Conservation (phyloP, 2,888 invertebrate species). For the Tubulanus polymorphus region DNA sequence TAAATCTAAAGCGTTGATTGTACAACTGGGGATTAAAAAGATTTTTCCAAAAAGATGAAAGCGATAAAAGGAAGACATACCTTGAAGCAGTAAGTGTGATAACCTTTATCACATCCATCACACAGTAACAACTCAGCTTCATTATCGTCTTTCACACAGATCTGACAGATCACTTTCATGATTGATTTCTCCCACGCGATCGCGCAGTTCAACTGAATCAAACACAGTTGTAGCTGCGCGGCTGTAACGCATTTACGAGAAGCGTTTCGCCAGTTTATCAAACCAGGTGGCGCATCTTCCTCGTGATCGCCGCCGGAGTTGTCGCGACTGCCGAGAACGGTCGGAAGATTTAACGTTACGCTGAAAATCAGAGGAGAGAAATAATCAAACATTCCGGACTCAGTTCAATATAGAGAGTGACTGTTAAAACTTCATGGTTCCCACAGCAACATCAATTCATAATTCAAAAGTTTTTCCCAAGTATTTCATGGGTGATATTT, state of each 20-base stretch:
- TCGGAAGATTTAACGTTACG: background rate
- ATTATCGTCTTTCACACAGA: conserved; percentile 92
- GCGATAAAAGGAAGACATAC: too few relatives aligned
- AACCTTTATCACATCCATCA: conserved; percentile 97
- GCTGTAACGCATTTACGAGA: conserved; percentile 79
- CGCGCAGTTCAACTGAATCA: conserved; percentile 80
- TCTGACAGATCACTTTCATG: conserved; percentile 98
- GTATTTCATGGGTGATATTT: too few relatives aligned
- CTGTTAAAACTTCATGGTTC: too few relatives aligned
- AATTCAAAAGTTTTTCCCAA: too few relatives aligned
- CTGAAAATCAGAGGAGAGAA: too few relatives aligned
- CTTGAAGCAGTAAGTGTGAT: conserved; percentile 98
- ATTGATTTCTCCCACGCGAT: conserved; percentile 99
- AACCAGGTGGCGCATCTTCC: conserved; percentile 65
- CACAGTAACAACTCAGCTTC: conserved; percentile 91
- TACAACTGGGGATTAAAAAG: too few relatives aligned
- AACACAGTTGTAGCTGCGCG: conserved; percentile 84
- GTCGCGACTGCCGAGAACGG: background rate
- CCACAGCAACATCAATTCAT: too few relatives aligned
- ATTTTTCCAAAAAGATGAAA: too few relatives aligned
- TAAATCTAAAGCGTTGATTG: too few relatives aligned
- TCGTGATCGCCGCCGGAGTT: conserved; percentile 17
- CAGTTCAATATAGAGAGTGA: too few relatives aligned
- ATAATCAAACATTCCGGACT: too few relatives aligned
- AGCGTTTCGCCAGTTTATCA: conserved; percentile 77